Conservation (phyloP, 2,797 vertebrate genomes). For the Kryptolebias ocellatus region DNA sequence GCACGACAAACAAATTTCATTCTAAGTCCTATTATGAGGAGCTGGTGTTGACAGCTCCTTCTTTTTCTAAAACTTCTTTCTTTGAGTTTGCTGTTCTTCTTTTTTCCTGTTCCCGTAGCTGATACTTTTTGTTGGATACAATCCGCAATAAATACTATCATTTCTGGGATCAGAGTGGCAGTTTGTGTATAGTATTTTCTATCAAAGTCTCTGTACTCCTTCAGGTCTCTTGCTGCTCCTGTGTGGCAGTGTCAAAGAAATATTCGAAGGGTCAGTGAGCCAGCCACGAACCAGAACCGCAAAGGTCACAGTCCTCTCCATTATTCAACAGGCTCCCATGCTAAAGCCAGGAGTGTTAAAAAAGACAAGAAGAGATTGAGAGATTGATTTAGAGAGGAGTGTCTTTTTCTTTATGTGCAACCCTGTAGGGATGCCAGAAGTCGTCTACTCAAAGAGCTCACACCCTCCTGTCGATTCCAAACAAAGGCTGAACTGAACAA, state of each 20-base stretch:
- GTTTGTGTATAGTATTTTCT: conserved; percentile 37
- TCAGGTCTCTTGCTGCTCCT: conserved; percentile 36
- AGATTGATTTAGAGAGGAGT: conserved; percentile 55
- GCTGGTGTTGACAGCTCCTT: conserved; percentile 7
- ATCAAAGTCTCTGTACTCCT: conserved; percentile 41
- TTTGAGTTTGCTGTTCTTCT: conserved; percentile 2
- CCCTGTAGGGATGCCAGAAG: conserved; percentile 50
- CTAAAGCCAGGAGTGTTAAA: conserved; percentile 49
- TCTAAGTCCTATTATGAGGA: conserved; percentile 15
- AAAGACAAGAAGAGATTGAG: conserved; percentile 28
- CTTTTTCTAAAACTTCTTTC: conserved; percentile 3
- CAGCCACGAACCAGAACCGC: conserved; percentile 67
- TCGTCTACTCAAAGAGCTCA: conserved; percentile 34
- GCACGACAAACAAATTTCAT: conserved; percentile 26
- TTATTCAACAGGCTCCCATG: conserved; percentile 76
- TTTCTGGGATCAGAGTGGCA: conserved; percentile 52
- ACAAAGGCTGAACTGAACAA: conserved; percentile 40
- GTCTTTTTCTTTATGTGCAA: conserved; percentile 34
- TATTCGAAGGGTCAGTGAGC: conserved; percentile 63
- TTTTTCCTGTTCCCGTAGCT: not conserved
- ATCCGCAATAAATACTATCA: conserved; percentile 58
- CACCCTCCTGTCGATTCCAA: conserved; percentile 41
- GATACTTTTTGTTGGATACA: conserved; percentile 13
- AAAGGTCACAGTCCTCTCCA: conserved; percentile 78
- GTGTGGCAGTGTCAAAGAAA: conserved; percentile 65